phyloP scores from a whole-genome alignment of 2,797 vertebrate species.

The Myotis daubentonii region DNA sequence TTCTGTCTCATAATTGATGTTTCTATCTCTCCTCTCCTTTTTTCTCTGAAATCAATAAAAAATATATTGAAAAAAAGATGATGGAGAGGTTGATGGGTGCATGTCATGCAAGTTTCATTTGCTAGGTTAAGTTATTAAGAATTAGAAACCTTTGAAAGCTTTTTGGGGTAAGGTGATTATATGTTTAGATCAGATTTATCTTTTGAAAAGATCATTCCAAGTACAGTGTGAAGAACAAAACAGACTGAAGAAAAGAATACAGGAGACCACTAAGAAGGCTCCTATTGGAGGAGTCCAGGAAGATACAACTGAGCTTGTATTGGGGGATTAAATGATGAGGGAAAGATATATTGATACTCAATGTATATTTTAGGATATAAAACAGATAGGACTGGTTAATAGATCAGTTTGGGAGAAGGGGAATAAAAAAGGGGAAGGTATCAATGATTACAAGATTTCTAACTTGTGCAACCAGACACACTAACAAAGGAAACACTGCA shows the following conservation, averaged over 20 bases:
- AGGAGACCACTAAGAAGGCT: background rate
- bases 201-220: background rate
- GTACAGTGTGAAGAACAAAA: background rate
- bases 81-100: background rate
- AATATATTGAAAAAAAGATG: too few species aligned
- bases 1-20: too few species aligned
- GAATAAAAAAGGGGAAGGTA: background rate
- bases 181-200: background rate
- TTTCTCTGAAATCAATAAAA: too few species aligned
- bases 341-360: background rate
- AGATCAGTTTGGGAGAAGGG: background rate
- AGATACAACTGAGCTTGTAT: background rate
- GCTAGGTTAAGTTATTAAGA: background rate
- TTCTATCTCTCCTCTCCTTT: too few species aligned
- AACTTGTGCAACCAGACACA: conserved; percentile 5
- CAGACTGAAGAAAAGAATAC: background rate
- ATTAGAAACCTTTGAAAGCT: background rate
- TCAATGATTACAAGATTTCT: background rate
- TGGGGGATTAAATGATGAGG: background rate
- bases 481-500: background rate
- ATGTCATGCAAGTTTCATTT: background rate
- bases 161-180: background rate
- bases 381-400: background rate
- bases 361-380: background rate
- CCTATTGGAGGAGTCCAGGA: background rate